These are phyloP conservation scores for Oeneis ivallda DNA, from an alignment of 2,888 invertebrate species.

Conservation along the genomic window DNA sequence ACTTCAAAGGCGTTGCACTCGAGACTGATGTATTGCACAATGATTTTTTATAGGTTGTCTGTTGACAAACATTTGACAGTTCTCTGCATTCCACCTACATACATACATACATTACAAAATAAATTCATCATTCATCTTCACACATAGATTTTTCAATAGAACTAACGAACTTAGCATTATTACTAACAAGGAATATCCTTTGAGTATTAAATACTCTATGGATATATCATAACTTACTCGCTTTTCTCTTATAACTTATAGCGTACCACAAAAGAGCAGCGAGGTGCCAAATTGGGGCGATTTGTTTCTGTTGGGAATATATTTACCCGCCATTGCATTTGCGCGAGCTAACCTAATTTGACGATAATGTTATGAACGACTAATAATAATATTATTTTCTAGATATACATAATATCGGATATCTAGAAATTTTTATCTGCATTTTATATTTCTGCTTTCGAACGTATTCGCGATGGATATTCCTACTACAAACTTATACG, in stretches of 20 bases:
- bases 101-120: too few relatives aligned
- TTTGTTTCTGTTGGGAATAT: conserved; percentile 38
- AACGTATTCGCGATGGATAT: background rate
- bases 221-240: too few relatives aligned
- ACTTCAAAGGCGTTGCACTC: too few relatives aligned
- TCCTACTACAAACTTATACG: background rate
- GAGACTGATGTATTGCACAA: too few relatives aligned
- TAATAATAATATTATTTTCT: background rate
- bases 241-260: background rate
- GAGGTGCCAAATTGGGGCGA: conserved; percentile 39
- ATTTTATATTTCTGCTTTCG: background rate
- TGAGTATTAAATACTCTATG: too few relatives aligned
- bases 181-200: too few relatives aligned
- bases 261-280: conserved; percentile 27
- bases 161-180: too few relatives aligned
- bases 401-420: background rate
- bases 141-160: too few relatives aligned
- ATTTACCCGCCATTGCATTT: conserved; percentile 34
- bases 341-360: conserved; percentile 38
- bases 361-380: conserved; percentile 5
- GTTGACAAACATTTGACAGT: too few relatives aligned
- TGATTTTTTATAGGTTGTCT: too few relatives aligned
- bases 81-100: too few relatives aligned
- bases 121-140: too few relatives aligned
- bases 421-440: background rate